phyloP scores from a whole-genome alignment of 2,888 invertebrate species.

The Sialis lutaria region DNA sequence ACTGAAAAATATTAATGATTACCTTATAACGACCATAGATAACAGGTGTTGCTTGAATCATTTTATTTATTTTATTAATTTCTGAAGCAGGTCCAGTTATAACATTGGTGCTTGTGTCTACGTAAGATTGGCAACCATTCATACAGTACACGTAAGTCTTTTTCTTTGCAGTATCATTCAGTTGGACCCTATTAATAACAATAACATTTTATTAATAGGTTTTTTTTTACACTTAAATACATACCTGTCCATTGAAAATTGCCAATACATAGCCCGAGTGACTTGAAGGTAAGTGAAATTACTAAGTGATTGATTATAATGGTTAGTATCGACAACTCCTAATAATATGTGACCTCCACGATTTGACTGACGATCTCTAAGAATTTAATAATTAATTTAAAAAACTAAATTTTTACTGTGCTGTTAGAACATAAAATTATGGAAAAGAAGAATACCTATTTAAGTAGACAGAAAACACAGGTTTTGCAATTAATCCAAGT shows the following conservation, averaged over 20 bases:
- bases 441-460: constrained; percentile 33
- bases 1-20: constrained; percentile 8
- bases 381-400: constrained; percentile 11
- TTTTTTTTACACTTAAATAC: background rate
- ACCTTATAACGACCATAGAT: constrained; percentile 18
- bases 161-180: constrained; percentile 6
- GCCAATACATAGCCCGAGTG: constrained; percentile 43
- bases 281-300: constrained; percentile 43
- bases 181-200: background rate
- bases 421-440: background rate
- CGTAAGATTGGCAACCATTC: constrained; percentile 21
- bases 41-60: constrained; percentile 20
- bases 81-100: constrained; percentile 25
- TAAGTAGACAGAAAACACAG: constrained; percentile 51
- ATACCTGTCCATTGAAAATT: constrained; percentile 48
- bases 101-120: constrained; percentile 25
- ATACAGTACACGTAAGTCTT: constrained; percentile 18
- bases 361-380: constrained; percentile 34
- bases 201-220: too few relatives aligned
- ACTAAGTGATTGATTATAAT: constrained; percentile 24
- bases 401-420: background rate
- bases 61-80: constrained; percentile 22
- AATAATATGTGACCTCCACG: constrained; percentile 37
- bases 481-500: constrained; percentile 29
- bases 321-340: constrained; percentile 43